Base-by-base conservation (phyloP, 2,797 vertebrate species). In the Rhadinocentrus ornatus region DNA sequence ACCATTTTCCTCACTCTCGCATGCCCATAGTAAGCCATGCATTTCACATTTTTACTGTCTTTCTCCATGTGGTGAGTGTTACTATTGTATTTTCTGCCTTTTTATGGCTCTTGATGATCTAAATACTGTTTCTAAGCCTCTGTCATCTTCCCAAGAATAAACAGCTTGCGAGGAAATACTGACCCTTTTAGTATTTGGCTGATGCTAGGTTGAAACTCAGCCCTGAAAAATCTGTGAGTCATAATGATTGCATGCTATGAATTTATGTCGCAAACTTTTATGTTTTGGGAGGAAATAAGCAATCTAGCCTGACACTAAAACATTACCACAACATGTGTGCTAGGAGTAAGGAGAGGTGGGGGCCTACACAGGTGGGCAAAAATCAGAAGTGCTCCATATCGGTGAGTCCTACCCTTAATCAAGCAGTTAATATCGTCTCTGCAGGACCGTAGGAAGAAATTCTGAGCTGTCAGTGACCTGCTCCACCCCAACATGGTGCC, bases 141-240 rank as follows among this genome's bases (percentile, higher is more conserved):
- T 6, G 52, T 57, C 67, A 9, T 67, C 58, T 55, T 75, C 75
- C 69, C 69, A 74, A 65, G 54, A 74, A 48, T 64, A 55, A 74
- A 61, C 50, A 29, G 32, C 53, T 48, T 48, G 46, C n/a, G 18
- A 22, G 52, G 52, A 73, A 79, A 86, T 29, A 41, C 37, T 32
- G 50, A 53, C 62, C 12, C 52, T 60, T 80, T 65, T 53, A 27
- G 24, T 27, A 63, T 78, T 67, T 82, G 63, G 61, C 62, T 62
- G 31, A 24, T 55, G 66, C 65, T 39, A 35, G 53, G 56, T n/a
- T 48, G 79, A 90, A 83, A 84, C 29, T 71, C 77, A 73, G 72
- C 71, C 63, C 72, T 71, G 41, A 80, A 77, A 85, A 78, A 82
- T 76, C 64, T 26, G 39, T 81, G 86, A 88, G 83, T 83, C 86